These are phyloP conservation scores for Trachelus stipa DNA, from an alignment of 2,888 invertebrate species.

Conservation along the genomic window DNA sequence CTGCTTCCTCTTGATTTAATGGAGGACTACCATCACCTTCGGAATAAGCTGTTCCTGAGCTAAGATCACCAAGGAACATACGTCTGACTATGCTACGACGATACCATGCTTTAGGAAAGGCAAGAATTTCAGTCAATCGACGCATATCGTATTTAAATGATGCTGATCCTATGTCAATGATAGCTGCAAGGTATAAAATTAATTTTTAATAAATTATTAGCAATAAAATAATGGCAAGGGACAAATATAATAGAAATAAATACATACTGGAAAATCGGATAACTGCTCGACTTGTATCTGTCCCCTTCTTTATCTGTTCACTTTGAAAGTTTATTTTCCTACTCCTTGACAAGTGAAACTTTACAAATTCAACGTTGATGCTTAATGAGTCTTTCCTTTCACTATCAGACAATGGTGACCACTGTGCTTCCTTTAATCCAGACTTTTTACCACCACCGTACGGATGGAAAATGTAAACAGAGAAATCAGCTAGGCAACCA, in stretches of 20 bases:
- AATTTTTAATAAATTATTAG: neutral
- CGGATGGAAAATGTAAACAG: constrained; percentile 98
- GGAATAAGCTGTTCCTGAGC: constrained; percentile 68
- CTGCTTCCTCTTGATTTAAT: constrained; percentile 59
- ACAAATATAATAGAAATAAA: constrained; percentile 16
- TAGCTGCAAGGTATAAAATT: constrained; percentile 71
- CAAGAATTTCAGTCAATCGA: constrained; percentile 93
- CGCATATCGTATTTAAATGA: constrained; percentile 99
- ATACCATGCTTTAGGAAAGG: constrained; percentile 99
- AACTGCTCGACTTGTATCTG: constrained; percentile 84
- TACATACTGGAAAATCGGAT: constrained; percentile 89
- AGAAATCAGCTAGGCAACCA: constrained; percentile 96
- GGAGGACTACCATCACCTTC: constrained; percentile 63
- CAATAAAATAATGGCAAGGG: neutral
- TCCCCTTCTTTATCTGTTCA: constrained; percentile 63
- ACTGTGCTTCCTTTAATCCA: constrained; percentile 82
- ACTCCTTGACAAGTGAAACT: constrained; percentile 92
- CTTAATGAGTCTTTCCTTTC: constrained; percentile 96
- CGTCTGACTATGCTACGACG: constrained; percentile 91
- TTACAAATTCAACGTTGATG: constrained; percentile 96
- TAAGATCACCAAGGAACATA: constrained; percentile 93
- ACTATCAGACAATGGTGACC: constrained; percentile 87
- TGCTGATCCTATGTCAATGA: constrained; percentile 94
- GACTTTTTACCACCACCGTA: constrained; percentile 92
- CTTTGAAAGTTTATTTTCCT: constrained; percentile 86